These are phyloP conservation scores for Echinometra lucunter DNA, from an alignment of 53 echinoderm and acorn worm species.

Conservation along the genomic window DNA sequence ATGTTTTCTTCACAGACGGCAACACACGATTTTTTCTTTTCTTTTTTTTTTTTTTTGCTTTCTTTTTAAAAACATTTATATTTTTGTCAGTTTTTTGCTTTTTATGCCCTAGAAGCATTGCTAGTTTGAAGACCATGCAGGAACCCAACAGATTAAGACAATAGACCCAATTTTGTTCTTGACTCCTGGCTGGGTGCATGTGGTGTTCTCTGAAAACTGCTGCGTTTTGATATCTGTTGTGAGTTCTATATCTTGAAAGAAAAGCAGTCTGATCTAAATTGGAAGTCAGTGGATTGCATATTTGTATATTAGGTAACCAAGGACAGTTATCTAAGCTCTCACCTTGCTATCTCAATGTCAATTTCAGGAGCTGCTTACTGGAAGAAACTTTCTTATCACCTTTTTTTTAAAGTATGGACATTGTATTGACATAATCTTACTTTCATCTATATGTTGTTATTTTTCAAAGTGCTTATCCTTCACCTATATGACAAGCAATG, in stretches of 20 bases:
- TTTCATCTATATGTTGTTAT: no score
- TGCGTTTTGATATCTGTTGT: neutral
- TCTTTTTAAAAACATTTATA: neutral
- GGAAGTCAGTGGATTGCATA: conserved; percentile 34
- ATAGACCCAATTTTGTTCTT: conserved; percentile 57
- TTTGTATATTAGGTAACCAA: neutral
- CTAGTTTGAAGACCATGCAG: neutral
- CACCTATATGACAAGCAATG: no score
- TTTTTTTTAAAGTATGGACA: neutral
- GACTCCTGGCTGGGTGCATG: conserved; percentile 9
- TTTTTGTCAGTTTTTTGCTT: neutral
- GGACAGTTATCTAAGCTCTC: conserved; percentile 14
- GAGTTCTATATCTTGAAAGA: neutral
- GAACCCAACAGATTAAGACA: conserved; percentile 24
- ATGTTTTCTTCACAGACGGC: no score
- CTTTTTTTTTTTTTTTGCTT: no score
- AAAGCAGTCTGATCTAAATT: conserved; percentile 27
- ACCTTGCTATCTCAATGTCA: neutral
- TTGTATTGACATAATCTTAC: no score
- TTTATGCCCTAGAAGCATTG: neutral
- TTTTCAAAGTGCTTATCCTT: no score
- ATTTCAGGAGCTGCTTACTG: neutral
- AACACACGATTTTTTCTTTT: no score
- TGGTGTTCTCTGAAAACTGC: conserved; percentile 28
- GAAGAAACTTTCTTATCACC: neutral